Conservation (phyloP, 2,888 invertebrate species). For the Eupithecia inturbata region DNA sequence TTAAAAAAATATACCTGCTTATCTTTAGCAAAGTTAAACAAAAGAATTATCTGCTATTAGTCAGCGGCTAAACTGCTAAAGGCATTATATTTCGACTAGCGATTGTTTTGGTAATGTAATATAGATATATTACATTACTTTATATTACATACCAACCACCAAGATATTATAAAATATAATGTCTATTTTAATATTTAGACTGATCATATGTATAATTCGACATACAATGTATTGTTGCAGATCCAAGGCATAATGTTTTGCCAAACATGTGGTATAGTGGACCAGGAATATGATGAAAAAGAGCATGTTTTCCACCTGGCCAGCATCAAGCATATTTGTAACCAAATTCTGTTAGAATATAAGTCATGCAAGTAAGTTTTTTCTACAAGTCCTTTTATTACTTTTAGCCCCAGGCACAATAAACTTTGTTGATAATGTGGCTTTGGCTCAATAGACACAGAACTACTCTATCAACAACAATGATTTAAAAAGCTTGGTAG, state of each 20-base stretch:
- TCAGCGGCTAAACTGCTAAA: neutral
- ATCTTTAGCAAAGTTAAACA: neutral
- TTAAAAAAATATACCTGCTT: neutral
- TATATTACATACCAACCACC: no score
- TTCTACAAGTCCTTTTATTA: neutral
- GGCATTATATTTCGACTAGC: neutral
- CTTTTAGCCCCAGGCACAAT: neutral
- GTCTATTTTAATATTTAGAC: no score
- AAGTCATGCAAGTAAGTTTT: slow-evolving; percentile 57
- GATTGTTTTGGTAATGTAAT: neutral
- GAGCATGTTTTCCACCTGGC: slow-evolving; percentile 48
- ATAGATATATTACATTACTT: no score
- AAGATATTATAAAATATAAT: no score
- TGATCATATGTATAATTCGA: no score
- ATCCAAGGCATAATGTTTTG: slow-evolving; percentile 49
- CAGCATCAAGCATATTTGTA: slow-evolving; percentile 61
- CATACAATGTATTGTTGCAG: neutral
- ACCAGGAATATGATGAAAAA: slow-evolving; percentile 60
- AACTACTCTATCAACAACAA: neutral
- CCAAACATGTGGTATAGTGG: slow-evolving; percentile 61
- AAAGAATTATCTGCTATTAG: neutral
- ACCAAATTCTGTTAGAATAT: slow-evolving; percentile 59
- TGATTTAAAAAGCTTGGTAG: neutral
- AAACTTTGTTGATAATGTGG: neutral
- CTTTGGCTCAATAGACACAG: neutral